phyloP scores from a whole-genome alignment of 1,140 invertebrate genomes.

The Mylabris phalerata region DNA sequence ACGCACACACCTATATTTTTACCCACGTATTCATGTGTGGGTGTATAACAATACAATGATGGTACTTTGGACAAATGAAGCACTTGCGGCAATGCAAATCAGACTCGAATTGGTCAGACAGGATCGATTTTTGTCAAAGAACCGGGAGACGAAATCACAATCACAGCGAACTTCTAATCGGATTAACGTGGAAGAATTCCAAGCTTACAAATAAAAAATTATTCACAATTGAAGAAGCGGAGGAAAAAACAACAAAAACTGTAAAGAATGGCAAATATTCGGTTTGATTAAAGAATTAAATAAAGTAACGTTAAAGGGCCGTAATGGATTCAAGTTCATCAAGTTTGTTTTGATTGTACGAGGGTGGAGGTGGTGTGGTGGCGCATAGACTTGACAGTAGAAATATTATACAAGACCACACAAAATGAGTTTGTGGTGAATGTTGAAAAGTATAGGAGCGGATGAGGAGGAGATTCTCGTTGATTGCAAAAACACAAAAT shows the following conservation, averaged over 20 bases:
- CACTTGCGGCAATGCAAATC: conserved; percentile 13
- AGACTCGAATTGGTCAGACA: background rate
- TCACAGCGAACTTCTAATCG: no score
- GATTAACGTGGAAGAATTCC: no score
- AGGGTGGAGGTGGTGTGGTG: no score
- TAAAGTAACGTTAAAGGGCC: conserved; percentile 5
- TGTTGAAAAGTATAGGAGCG: background rate
- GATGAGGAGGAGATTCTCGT: conserved; percentile 3
- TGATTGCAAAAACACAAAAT: conserved; percentile 20
- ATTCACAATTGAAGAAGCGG: no score
- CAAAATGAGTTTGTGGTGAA: background rate
- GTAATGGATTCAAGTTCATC: conserved; percentile 23
- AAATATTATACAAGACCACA: no score
- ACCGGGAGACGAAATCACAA: no score
- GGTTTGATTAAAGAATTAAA: conserved; percentile 21
- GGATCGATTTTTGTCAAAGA: no score
- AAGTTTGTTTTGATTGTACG: conserved; percentile 16
- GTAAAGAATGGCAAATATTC: conserved; percentile 13
- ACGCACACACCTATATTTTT: no score
- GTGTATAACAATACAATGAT: no score
- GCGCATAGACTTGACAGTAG: no score
- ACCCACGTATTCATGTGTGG: no score
- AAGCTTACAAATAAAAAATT: no score
- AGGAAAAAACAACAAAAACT: conserved; percentile 8
- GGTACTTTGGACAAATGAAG: conserved; percentile 3